Evolutionary conservation across 2,888 invertebrate genomes (phyloP).

Genomic region (Leptopilina myrica): DNA sequence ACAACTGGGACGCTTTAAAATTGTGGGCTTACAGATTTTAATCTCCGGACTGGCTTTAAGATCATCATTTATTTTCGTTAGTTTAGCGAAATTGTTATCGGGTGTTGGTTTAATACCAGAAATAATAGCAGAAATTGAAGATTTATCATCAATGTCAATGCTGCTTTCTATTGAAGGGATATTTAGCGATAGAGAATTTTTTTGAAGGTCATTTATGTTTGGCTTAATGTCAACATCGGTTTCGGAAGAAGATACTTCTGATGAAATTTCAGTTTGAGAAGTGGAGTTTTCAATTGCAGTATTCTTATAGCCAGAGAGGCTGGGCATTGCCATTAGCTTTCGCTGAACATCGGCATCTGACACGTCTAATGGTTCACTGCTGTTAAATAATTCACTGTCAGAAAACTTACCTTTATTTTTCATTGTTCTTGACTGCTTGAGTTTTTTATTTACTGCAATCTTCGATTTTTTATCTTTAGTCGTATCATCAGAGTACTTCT

Average conservation of each 20-base stretch:
- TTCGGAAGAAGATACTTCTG: not conserved
- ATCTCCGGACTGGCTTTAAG: not conserved
- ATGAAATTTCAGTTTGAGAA: not conserved
- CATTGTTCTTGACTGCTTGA: conserved; percentile 64
- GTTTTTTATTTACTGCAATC: conserved; percentile 64
- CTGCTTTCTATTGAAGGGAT: not conserved
- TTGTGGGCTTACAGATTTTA: not conserved
- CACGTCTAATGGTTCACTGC: conserved; percentile 64
- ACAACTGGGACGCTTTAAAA: conserved; percentile 1
- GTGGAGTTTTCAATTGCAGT: not conserved
- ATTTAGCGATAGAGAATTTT: not conserved
- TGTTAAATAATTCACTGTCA: conserved; percentile 43
- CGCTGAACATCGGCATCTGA: conserved; percentile 69
- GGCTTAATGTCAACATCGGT: conserved; percentile 2
- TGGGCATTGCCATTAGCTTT: conserved; percentile 68
- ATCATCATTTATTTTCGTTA: conserved; percentile 2
- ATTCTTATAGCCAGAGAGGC: conserved; percentile 50
- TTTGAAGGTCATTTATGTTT: not conserved
- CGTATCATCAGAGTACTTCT: conserved; percentile 64
- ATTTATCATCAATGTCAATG: not conserved
- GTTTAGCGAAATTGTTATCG: not conserved
- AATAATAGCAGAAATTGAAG: not conserved
- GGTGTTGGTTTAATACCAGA: not conserved
- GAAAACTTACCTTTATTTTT: conserved; percentile 65
- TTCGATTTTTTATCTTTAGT: conserved; percentile 65